A percentile compares a stretch with the other conserved stretches of the same genome.
Evolutionary conservation across 2,113 vertebrate genomes (phyloP).

Genomic region (Pseudopodoces humilis): DNA sequence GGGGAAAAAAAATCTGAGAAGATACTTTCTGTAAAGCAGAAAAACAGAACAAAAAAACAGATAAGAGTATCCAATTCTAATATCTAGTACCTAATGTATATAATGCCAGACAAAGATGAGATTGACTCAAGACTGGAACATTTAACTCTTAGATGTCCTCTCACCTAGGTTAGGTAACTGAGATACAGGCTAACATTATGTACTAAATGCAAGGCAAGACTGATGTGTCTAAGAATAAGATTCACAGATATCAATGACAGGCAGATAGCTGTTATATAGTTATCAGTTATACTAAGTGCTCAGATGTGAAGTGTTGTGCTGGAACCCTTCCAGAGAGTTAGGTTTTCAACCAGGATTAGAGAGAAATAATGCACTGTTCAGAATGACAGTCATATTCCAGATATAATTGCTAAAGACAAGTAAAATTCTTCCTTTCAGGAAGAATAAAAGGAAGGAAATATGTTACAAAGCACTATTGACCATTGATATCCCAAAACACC

Average conservation of each 20-base stretch:
- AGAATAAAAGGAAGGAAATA: not conserved
- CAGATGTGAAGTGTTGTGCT: not conserved
- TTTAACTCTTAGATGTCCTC: not conserved
- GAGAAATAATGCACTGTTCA: not conserved
- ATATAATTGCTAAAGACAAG: not conserved
- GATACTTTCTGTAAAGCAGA: not conserved
- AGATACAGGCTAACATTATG: not conserved
- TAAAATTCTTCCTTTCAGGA: not conserved
- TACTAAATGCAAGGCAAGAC: not conserved
- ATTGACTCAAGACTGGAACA: not conserved
- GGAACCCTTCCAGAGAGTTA: not conserved
- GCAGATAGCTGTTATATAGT: not conserved
- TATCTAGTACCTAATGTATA: not conserved
- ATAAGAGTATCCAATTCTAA: not conserved
- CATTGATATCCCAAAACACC: not conserved
- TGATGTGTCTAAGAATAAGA: not conserved
- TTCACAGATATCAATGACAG: not conserved
- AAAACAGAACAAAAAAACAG: not conserved
- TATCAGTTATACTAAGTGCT: not conserved
- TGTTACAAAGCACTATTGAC: not conserved
- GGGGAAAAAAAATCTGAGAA: accelerated
- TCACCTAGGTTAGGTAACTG: not conserved
- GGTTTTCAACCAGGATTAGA: not conserved
- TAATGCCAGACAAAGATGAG: not conserved
- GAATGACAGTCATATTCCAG: not conserved